Percentiles rank a stretch among this genome's conserved stretches.
phyloP scores from a whole-genome alignment of 2,797 vertebrate genomes.

The Gephyroberyx darwinii region DNA sequence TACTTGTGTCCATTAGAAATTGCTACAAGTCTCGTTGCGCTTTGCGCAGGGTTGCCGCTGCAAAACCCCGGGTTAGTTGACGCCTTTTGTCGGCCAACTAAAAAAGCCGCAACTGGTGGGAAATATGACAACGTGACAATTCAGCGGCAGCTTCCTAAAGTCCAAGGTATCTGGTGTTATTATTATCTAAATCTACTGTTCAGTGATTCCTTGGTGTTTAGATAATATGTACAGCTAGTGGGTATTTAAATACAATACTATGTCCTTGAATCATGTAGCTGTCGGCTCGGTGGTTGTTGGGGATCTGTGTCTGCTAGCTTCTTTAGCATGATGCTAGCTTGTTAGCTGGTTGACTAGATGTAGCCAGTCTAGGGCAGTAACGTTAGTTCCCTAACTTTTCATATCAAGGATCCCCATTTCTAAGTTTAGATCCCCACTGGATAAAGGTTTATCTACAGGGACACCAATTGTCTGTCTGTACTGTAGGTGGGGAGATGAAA shows the following conservation, averaged over 20 bases:
- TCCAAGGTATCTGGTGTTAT: constrained; percentile 44
- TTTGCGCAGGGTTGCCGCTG: too few relatives aligned
- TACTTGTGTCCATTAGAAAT: too few relatives aligned
- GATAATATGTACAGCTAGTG: background rate
- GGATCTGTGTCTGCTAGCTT: constrained; percentile 16
- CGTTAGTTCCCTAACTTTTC: background rate
- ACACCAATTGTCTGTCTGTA: background rate
- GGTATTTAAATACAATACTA: background rate
- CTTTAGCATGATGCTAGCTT: constrained; percentile 47
- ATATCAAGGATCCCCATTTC: too few relatives aligned
- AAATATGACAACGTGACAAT: constrained; percentile 55
- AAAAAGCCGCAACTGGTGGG: constrained; percentile 10
- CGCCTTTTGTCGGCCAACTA: constrained; percentile 41
- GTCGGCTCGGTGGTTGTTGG: background rate
- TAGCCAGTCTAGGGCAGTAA: background rate
- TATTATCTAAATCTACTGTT: rapidly evolving
- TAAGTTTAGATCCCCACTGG: too few relatives aligned
- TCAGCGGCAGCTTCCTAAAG: constrained; percentile 7
- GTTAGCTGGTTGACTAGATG: background rate
- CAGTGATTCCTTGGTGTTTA: rapidly evolving
- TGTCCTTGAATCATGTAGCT: background rate
- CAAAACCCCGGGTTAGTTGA: constrained; percentile 52
- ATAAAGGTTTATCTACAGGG: too few relatives aligned
- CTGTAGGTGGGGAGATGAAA: background rate
- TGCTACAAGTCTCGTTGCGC: too few relatives aligned